Base-by-base conservation (phyloP, 2,888 invertebrate species). In the Sepiola atlantica region DNA sequence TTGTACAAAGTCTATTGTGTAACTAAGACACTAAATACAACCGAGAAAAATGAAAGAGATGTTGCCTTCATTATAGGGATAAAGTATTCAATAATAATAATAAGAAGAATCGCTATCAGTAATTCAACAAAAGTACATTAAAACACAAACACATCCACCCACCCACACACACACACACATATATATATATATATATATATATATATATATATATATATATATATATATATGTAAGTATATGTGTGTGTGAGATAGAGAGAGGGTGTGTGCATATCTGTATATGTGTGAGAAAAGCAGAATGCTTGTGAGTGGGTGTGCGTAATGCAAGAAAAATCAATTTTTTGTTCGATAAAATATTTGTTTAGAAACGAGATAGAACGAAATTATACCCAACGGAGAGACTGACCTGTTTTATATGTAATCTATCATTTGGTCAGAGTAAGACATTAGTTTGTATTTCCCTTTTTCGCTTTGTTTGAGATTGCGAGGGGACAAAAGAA, bases 301-400 rank as follows among this genome's bases (percentile, higher is more conserved):
- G 1, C 0, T 14, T 16, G n/a, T n/a, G 16, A 77, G 77, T n/a
- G 12, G n/a, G 77, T n/a, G n/a, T 77, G 14, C 32, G n/a, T 32
- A 77, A 77, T 77, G n/a, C 77, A 77, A 77, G 77, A 77, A 77
- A 77, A 77, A 77, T 77, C 77, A 77, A 77, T 77, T 77, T 77
- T n/a, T n/a, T n/a, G n/a, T 20, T 77, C n/a, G 77, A 77, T 77
- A 77, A 32, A 77, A 77, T 24, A 16, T 77, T 77, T 77, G 77
- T n/a, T 77, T 77, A n/a, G n/a, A 77, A 45, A 77, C 77, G 77
- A 77, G 28, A 18, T 12, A 77, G 61, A 61, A 61, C 28, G n/a
- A 77, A 77, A 77, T 77, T n/a, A 77, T 77, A n/a, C n/a, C 77
- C n/a, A n/a, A 77, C n/a, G 77, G 77, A 77, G 77, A 77, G n/a